Percentiles rank a stretch among this genome's conserved stretches.
Conservation (phyloP, 30 jellyfish, hydroid and myxozoan genomes). For the Hydractinia echinata region DNA sequence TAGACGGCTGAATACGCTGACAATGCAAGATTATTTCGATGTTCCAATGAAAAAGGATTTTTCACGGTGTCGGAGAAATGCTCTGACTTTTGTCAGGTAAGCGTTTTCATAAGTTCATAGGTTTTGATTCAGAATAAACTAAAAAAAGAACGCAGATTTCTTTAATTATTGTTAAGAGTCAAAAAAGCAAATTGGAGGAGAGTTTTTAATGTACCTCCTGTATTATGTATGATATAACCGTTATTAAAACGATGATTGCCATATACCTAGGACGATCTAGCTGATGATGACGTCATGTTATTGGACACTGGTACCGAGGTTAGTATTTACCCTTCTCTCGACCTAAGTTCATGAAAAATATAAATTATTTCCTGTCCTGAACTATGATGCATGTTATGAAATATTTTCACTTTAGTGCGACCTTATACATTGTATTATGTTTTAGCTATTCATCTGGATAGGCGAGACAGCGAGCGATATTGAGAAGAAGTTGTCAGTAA, state of each 20-base stretch:
- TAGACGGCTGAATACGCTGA: conserved; percentile 86
- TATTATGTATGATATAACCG: too few relatives aligned
- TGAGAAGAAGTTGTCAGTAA: conserved; percentile 93
- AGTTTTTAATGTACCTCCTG: too few relatives aligned
- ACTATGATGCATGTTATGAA: background rate
- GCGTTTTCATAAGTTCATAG: background rate
- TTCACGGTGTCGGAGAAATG: conserved; percentile 96
- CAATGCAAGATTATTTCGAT: conserved; percentile 86
- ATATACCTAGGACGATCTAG: conserved; percentile 80
- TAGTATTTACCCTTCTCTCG: background rate
- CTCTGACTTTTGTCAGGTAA: conserved; percentile 99
- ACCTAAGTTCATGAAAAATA: background rate
- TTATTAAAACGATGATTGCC: background rate
- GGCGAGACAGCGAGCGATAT: conserved; percentile 98
- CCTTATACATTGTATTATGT: background rate
- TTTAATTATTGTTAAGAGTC: too few relatives aligned
- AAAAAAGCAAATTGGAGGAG: too few relatives aligned
- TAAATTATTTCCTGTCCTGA: background rate
- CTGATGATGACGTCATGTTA: conserved; percentile 99
- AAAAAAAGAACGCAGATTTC: too few relatives aligned
- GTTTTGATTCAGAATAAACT: too few relatives aligned
- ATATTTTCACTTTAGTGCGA: background rate
- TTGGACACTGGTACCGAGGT: conserved; percentile 99
- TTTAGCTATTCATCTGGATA: conserved; percentile 90
- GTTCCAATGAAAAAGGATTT: conserved; percentile 99